Evolutionary conservation across 1,140 invertebrate genomes (phyloP), one percentile per base, ranked within the genome.

Genomic region (Trinorchestia longiramus): DNA sequence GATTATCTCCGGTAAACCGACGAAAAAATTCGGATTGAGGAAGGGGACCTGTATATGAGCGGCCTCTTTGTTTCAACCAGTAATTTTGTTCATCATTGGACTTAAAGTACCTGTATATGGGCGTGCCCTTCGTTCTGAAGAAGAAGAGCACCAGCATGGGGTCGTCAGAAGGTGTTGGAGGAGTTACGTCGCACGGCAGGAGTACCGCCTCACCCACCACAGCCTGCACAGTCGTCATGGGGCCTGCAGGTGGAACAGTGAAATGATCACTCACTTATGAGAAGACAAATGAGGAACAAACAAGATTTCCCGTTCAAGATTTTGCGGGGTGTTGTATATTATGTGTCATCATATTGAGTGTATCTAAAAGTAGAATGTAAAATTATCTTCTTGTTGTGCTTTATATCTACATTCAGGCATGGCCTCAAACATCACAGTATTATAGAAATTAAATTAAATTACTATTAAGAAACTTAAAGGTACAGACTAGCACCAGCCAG

Each of bases 101-200:
- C 19, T 8, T 53, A 6, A 19, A 19, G 40, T 90, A 96, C 87
- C 62, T 96, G 45, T 96, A 96, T 36, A 96, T 96, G 4, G 95
- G 95, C 44, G 95, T 95, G 43, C 90, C 90, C 87, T 95, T 95
- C 43, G 87, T 95, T 44, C 87, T 91, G 45, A 88, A 53, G 90
- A 90, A 95, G 43, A 95, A 95, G 36, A 95, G 87, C 44, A 95
- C 95, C 77, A 95, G 45, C 87, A 95, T 95, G 42, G 95, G 95
- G 43, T 87, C 62, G 87, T 95, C 95, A 40, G 62, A 90, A 43
- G 95, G 41, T 0, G 95, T 88, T 28, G 95, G 95, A 6, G 95
- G 62, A 0, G 57, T 88, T 23, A 95, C 44, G 44, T 95, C 95
- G 87, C 95, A 95, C 11, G 95, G 95, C 15, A 95, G 87, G 4